Percentiles rank a stretch among this genome's conserved stretches.
Evolutionary conservation across 1,140 invertebrate species (phyloP).

Genomic region (Leptopilina boulardi): DNA sequence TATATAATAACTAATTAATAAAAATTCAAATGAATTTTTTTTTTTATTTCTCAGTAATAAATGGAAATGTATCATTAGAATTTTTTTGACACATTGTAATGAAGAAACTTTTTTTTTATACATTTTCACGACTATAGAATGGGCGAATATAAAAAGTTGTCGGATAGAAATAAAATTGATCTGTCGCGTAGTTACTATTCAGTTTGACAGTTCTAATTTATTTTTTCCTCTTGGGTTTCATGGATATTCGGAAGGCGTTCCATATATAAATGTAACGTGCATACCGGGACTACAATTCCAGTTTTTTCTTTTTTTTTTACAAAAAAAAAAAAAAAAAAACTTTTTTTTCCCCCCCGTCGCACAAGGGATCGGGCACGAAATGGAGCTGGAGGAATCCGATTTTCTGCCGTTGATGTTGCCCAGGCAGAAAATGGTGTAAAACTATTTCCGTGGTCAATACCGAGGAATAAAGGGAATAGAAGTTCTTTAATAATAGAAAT

Average conservation of each 20-base stretch:
- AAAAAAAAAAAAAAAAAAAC: background rate
- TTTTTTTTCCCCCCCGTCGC: conserved; percentile 3
- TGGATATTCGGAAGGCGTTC: background rate
- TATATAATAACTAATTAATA: too few relatives aligned
- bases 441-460: conserved; percentile 57
- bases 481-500: conserved; percentile 39
- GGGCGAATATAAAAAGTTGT: background rate
- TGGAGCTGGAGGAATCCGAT: conserved; percentile 60
- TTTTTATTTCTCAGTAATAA: too few relatives aligned
- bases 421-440: conserved; percentile 59
- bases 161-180: conserved; percentile 19
- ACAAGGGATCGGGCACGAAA: conserved; percentile 48
- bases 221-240: conserved; percentile 33
- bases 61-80: background rate
- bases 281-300: background rate
- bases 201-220: conserved; percentile 25
- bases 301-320: conserved; percentile 29
- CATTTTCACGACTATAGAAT: background rate
- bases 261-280: conserved; percentile 16
- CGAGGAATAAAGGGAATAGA: conserved; percentile 36
- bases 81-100: background rate
- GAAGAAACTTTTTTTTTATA: background rate
- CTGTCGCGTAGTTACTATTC: conserved; percentile 6
- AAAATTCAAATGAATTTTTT: too few relatives aligned
- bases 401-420: conserved; percentile 53